Conservation (phyloP, 1,140 invertebrate genomes). For the Bombus affinis region DNA sequence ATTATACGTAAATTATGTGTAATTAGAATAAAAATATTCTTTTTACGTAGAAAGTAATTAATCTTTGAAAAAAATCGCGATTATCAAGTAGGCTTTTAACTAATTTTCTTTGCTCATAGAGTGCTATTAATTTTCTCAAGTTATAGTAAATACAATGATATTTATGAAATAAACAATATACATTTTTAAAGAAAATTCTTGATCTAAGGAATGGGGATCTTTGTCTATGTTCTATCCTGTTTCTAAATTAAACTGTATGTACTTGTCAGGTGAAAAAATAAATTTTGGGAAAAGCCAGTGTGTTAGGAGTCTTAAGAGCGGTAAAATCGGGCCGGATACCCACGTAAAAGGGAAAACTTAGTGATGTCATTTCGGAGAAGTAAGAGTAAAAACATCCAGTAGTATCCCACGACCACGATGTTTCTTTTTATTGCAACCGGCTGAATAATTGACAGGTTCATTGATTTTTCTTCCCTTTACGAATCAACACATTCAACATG, state of each 20-base stretch:
- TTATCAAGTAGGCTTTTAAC: too few species aligned
- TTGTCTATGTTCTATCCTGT: neutral
- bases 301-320: neutral
- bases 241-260: too few species aligned
- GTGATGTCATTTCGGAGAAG: neutral
- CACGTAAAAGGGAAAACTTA: neutral
- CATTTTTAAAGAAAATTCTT: too few species aligned
- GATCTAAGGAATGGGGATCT: neutral
- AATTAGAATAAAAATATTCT: neutral
- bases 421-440: neutral
- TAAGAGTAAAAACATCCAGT: neutral
- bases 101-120: too few species aligned
- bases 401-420: neutral
- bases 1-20: too few species aligned
- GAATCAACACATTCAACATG: constrained; percentile 6
- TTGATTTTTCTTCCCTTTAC: constrained; percentile 23
- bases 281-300: too few species aligned
- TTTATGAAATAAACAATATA: neutral
- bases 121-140: neutral
- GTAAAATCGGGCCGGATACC: neutral
- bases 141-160: neutral
- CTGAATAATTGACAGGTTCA: constrained; percentile 36
- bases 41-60: too few species aligned
- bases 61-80: neutral
- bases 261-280: too few species aligned